Conservation (phyloP, 2,888 invertebrate species). For the Helicoverpa assulta region DNA sequence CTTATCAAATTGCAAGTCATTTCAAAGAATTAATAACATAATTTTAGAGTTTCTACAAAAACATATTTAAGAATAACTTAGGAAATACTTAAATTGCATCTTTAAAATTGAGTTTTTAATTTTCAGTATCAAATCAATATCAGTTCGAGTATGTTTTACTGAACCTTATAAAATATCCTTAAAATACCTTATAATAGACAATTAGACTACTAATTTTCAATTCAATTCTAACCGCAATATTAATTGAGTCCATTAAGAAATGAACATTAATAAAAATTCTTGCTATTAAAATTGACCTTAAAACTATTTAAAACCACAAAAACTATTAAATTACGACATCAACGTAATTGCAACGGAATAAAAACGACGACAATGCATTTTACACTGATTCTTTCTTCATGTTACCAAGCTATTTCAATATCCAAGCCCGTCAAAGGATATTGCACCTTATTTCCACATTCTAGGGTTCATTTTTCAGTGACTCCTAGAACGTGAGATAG, state of each 20-base stretch:
- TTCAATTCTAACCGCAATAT: neutral
- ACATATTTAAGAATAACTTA: too few relatives aligned
- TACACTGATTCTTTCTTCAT: constrained; percentile 37
- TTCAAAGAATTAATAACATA: too few relatives aligned
- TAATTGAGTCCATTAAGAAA: neutral
- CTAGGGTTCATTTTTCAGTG: constrained; percentile 3
- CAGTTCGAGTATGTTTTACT: too few relatives aligned
- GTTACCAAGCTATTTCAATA: constrained; percentile 3
- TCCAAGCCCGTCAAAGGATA: neutral
- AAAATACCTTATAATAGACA: too few relatives aligned
- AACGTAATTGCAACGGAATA: constrained; percentile 30
- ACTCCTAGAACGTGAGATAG: constrained; percentile 1
- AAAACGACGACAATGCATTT: constrained; percentile 40
- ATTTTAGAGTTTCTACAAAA: too few relatives aligned
- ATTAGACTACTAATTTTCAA: neutral
- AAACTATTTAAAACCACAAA: constrained; percentile 37
- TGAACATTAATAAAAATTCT: constrained; percentile 7
- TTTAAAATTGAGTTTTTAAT: too few relatives aligned
- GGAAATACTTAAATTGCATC: too few relatives aligned
- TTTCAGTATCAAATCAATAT: too few relatives aligned
- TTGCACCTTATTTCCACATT: neutral
- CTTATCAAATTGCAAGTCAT: neutral
- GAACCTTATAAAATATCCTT: too few relatives aligned
- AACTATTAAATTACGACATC: constrained; percentile 26
- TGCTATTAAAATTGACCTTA: constrained; percentile 24